Conservation (phyloP, 1,140 invertebrate species). For the Apis dorsata region DNA sequence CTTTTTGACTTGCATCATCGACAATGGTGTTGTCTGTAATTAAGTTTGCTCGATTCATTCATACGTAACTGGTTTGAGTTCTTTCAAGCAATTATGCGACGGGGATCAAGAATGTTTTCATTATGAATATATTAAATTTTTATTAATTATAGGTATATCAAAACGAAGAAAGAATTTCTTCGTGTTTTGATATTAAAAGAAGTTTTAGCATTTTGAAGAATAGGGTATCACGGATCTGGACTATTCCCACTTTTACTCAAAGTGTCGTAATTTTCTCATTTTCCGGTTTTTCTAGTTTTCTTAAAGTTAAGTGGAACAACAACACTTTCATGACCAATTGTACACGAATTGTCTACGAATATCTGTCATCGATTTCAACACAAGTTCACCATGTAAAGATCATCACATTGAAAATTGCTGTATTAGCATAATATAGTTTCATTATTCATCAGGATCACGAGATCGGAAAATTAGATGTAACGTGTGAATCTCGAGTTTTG, state of each 20-base stretch:
- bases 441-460: neutral
- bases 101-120: neutral
- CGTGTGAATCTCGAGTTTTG: conserved; percentile 21
- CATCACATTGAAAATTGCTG: neutral
- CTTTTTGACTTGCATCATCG: neutral
- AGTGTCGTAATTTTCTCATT: neutral
- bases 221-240: too few relatives aligned
- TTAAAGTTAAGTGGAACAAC: neutral
- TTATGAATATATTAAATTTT: neutral
- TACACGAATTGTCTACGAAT: neutral
- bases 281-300: neutral
- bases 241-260: too few relatives aligned
- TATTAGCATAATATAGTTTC: conserved; percentile 23
- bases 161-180: neutral
- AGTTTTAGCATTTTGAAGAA: too few relatives aligned
- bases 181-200: too few relatives aligned
- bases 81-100: neutral
- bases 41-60: neutral
- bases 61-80: neutral
- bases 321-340: neutral
- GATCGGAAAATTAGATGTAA: conserved; percentile 37
- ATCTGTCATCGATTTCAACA: conserved; percentile 13
- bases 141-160: neutral
- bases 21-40: neutral
- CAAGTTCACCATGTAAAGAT: neutral